phyloP scores from a whole-genome alignment of 2,113 vertebrate genomes.

The Pitta sordida region DNA sequence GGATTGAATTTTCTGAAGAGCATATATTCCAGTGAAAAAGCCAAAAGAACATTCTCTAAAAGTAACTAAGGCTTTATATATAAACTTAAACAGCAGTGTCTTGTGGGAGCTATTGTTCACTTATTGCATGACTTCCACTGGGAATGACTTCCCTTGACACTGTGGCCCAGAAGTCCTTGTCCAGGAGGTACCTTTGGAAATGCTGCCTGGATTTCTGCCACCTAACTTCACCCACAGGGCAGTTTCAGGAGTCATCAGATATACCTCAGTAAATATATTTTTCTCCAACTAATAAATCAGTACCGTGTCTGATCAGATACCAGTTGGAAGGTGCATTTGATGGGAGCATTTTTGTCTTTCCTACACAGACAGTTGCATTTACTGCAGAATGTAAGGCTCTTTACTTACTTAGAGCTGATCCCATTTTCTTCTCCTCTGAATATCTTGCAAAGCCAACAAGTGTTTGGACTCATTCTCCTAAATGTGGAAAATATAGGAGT shows the following conservation, averaged over 20 bases:
- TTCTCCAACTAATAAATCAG: neutral
- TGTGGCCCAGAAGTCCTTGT: neutral
- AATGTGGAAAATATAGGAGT: neutral
- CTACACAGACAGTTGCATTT: neutral
- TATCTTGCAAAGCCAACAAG: conserved; percentile 63
- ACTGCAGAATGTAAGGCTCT: neutral
- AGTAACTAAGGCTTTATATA: neutral
- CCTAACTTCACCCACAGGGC: neutral
- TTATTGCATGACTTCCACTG: neutral
- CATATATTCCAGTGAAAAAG: neutral
- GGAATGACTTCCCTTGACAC: neutral
- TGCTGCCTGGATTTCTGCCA: neutral
- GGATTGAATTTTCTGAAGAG: neutral
- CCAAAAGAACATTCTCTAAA: neutral
- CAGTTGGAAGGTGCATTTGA: neutral
- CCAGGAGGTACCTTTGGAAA: neutral
- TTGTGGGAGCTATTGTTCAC: neutral
- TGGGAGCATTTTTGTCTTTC: neutral
- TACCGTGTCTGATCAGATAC: neutral
- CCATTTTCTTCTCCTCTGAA: conserved; percentile 35
- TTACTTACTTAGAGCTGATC: conserved; percentile 62
- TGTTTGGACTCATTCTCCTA: conserved; percentile 56
- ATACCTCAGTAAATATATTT: neutral
- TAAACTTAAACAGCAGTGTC: neutral
- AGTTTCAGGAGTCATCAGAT: neutral